Evolutionary conservation across 2,113 vertebrate genomes (phyloP).

Genomic region (Neolamprologus tretocephalus): DNA sequence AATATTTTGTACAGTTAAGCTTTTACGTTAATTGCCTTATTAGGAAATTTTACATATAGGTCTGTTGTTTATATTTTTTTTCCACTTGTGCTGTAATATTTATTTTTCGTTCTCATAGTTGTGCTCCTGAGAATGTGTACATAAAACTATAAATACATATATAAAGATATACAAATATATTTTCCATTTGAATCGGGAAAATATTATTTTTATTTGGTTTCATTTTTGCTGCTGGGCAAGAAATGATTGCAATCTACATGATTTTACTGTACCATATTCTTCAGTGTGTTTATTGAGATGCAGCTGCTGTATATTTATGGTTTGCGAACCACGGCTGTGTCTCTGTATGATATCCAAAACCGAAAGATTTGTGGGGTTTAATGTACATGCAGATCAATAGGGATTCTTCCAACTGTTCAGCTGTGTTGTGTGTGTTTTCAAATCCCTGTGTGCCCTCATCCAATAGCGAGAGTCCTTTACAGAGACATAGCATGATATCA

Average conservation of each 20-base stretch:
- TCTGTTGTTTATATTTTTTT: constrained; percentile 32
- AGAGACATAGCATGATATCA: constrained; percentile 71
- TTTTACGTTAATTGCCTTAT: constrained; percentile 70
- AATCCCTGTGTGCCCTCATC: constrained; percentile 64
- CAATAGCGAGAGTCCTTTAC: constrained; percentile 61
- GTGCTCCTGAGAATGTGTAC: constrained; percentile 69
- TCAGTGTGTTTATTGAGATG: constrained; percentile 47
- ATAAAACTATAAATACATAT: constrained; percentile 77
- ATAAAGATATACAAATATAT: constrained; percentile 77
- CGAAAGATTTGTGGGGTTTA: constrained; percentile 45
- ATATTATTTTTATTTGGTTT: constrained; percentile 76
- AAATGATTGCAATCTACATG: constrained; percentile 54
- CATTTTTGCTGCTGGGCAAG: constrained; percentile 68
- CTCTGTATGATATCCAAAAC: constrained; percentile 52
- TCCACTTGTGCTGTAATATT: constrained; percentile 54
- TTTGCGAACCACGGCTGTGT: constrained; percentile 53
- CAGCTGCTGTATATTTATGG: constrained; percentile 63
- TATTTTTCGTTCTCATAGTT: constrained; percentile 56
- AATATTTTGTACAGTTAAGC: constrained; percentile 67
- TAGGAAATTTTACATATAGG: constrained; percentile 43
- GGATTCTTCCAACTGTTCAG: constrained; percentile 64
- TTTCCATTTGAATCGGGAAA: constrained; percentile 74
- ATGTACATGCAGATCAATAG: constrained; percentile 60
- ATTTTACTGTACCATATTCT: constrained; percentile 59
- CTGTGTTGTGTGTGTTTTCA: constrained; percentile 67